Percentiles rank a stretch among this genome's conserved stretches.
Conservation (phyloP, 2,113 vertebrate species). For the Sclerurus mexicanus region DNA sequence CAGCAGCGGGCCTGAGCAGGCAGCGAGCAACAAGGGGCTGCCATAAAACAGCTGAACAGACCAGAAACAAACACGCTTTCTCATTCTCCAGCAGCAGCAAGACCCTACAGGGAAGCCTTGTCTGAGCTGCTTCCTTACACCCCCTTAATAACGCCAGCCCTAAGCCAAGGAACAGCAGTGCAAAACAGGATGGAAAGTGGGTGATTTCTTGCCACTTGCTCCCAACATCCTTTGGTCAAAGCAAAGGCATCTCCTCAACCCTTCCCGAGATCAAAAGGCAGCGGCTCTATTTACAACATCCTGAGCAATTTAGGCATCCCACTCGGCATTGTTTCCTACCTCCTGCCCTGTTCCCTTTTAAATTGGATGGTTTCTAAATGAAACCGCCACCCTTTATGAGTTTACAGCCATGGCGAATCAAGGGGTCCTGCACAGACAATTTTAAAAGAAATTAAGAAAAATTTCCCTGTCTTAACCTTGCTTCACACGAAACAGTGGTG, state of each 20-base stretch:
- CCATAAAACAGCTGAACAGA: constrained; percentile 37
- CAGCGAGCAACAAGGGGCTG: not conserved
- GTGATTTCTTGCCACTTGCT: constrained; percentile 60
- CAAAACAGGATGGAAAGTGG: constrained; percentile 61
- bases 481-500: fast-evolving
- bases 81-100: constrained; percentile 34
- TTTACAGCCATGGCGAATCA: constrained; percentile 27
- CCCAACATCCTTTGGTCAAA: constrained; percentile 68
- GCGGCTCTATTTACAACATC: constrained; percentile 74
- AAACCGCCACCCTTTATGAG: constrained; percentile 45
- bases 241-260: constrained; percentile 10
- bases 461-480: not conserved
- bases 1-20: not conserved
- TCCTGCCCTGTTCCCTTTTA: constrained; percentile 50
- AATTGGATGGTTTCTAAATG: constrained; percentile 46
- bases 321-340: constrained; percentile 61
- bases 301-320: constrained; percentile 71
- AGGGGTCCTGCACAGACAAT: not conserved
- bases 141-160: constrained; percentile 72
- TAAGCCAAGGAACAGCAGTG: constrained; percentile 63
- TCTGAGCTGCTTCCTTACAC: constrained; percentile 76
- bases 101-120: constrained; percentile 66
- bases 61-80: constrained; percentile 43
- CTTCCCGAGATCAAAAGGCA: constrained; percentile 70
- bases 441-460: not conserved